Conservation (phyloP, 2,888 invertebrate species). For the Camponotus fellah region DNA sequence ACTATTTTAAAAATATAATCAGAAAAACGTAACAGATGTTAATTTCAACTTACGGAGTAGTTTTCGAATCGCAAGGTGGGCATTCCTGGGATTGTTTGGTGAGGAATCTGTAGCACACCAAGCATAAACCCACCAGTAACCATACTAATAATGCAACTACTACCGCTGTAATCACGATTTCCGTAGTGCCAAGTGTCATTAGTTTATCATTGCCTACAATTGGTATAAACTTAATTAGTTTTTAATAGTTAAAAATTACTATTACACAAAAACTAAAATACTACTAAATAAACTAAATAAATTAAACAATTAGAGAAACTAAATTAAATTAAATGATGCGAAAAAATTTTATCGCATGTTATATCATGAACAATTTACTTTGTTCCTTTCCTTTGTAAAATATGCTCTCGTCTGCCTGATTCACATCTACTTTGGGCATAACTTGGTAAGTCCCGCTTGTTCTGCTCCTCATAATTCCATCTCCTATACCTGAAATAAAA, state of each 20-base stretch:
- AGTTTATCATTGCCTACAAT: conserved; percentile 48
- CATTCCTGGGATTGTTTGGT: conserved; percentile 73
- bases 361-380: conserved; percentile 40
- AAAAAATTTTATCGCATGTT: conserved; percentile 13
- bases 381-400: conserved; percentile 70
- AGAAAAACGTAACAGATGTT: neutral
- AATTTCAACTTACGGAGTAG: conserved; percentile 71
- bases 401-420: conserved; percentile 54
- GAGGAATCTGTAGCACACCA: conserved; percentile 79
- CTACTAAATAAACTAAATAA: neutral
- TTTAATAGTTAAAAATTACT: neutral
- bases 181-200: conserved; percentile 72
- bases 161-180: conserved; percentile 78
- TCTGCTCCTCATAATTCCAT: conserved; percentile 49
- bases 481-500: conserved; percentile 48
- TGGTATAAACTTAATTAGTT: neutral
- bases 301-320: conserved; percentile 1
- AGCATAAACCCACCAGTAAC: conserved; percentile 78
- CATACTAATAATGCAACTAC: conserved; percentile 78
- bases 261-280: neutral
- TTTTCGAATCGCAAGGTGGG: conserved; percentile 64
- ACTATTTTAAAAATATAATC: neutral
- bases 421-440: conserved; percentile 71
- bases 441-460: conserved; percentile 72
- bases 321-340: neutral